Percentiles rank a stretch among this genome's conserved stretches.
Conservation (phyloP, 2,888 invertebrate species). For the Epirrhoe tristata region DNA sequence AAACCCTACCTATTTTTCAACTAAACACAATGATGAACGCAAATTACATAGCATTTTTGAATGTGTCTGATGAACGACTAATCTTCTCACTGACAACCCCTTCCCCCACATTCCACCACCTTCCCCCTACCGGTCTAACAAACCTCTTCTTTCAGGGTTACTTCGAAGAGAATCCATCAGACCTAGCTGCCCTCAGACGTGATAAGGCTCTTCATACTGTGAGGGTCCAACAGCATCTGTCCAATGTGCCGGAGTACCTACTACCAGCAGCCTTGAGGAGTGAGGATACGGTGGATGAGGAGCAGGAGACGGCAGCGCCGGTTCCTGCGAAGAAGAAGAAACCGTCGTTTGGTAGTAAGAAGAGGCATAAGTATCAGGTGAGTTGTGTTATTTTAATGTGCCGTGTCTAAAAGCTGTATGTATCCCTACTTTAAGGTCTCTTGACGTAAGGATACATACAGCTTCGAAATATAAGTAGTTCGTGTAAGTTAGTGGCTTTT, state of each 20-base stretch:
- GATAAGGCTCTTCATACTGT: constrained; percentile 95
- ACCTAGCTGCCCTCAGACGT: constrained; percentile 93
- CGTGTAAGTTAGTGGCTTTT: no score
- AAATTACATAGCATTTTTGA: constrained; percentile 62
- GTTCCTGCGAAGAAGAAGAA: constrained; percentile 67
- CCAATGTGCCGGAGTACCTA: constrained; percentile 97
- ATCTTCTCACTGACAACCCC: constrained; percentile 78
- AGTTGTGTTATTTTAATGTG: constrained; percentile 8
- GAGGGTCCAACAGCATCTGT: constrained; percentile 92
- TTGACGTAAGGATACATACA: no score
- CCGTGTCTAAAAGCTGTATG: background rate
- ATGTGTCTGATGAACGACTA: constrained; percentile 81
- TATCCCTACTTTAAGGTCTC: background rate
- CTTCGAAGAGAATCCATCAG: constrained; percentile 96
- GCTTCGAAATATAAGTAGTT: no score
- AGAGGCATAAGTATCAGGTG: constrained; percentile 78
- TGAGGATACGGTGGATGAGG: constrained; percentile 80
- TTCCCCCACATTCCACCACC: background rate
- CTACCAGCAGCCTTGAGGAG: constrained; percentile 91
- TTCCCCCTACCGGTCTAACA: constrained; percentile 4
- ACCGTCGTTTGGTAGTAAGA: constrained; percentile 67
- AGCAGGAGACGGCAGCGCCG: constrained; percentile 50
- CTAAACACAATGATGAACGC: constrained; percentile 39
- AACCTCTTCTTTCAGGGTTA: constrained; percentile 86
- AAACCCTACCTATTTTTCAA: background rate